phyloP scores from a whole-genome alignment of 2,113 vertebrate genomes.

The Coregonus clupeaformis region DNA sequence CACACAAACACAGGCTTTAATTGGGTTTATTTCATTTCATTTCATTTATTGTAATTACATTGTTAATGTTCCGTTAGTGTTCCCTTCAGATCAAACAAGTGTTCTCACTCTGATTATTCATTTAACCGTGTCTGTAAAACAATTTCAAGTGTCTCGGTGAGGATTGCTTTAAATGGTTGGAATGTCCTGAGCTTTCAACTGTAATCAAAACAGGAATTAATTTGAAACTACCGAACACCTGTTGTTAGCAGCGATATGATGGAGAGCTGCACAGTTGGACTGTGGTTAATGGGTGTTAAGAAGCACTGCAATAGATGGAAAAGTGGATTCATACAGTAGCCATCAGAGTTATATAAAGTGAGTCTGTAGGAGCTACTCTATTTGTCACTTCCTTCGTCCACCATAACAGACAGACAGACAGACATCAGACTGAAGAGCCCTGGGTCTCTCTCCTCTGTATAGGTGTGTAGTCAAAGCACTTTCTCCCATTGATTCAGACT shows the following conservation, averaged over 20 bases:
- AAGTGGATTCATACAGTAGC: no score
- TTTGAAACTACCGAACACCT: slow-evolving; percentile 28
- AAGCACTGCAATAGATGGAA: no score
- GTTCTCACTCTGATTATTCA: slow-evolving; percentile 46
- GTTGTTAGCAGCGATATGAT: slow-evolving; percentile 28
- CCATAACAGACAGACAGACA: neutral
- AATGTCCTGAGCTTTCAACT: slow-evolving; percentile 16
- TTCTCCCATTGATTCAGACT: slow-evolving; percentile 13
- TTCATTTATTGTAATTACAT: slow-evolving; percentile 56
- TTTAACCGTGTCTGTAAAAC: slow-evolving; percentile 33
- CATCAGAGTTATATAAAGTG: no score
- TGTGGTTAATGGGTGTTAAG: neutral
- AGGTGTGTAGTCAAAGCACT: slow-evolving; percentile 23
- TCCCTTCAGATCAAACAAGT: slow-evolving; percentile 53
- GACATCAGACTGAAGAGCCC: neutral
- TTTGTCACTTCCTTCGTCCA: neutral
- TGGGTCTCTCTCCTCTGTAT: neutral
- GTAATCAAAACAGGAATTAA: slow-evolving; percentile 33
- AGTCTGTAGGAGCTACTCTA: no score
- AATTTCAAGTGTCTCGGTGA: slow-evolving; percentile 21
- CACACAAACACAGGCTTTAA: slow-evolving; percentile 49
- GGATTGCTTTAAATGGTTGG: slow-evolving; percentile 20
- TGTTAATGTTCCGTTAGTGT: slow-evolving; percentile 21
- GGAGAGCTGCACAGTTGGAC: neutral
- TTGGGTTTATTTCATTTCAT: slow-evolving; percentile 29